Conservation (phyloP, 2,888 invertebrate species). For the Orthosia incerta region DNA sequence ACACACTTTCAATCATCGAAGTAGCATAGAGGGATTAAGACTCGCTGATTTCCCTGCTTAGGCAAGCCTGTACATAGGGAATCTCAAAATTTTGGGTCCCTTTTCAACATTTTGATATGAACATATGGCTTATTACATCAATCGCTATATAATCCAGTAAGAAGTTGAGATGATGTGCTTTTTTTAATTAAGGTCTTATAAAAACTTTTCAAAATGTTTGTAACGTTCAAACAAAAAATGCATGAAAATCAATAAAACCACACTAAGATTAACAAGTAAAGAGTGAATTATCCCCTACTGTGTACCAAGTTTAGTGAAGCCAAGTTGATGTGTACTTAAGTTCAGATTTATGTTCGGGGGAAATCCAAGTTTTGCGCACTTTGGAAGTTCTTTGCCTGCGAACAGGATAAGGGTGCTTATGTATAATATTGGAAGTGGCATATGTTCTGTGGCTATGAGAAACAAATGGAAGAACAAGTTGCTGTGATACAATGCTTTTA, state of each 20-base stretch:
- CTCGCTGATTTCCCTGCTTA: too few relatives aligned
- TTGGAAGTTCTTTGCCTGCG: slow-evolving; percentile 42
- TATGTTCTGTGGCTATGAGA: slow-evolving; percentile 39
- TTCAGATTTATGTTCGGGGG: slow-evolving; percentile 60
- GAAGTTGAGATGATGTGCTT: too few relatives aligned
- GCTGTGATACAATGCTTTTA: slow-evolving; percentile 2
- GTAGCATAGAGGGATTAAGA: too few relatives aligned
- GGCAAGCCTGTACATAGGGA: too few relatives aligned
- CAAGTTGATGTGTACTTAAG: slow-evolving; percentile 59
- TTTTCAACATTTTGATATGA: too few relatives aligned
- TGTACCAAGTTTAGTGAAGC: slow-evolving; percentile 44
- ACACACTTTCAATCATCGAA: too few relatives aligned
- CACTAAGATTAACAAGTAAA: slow-evolving; percentile 28
- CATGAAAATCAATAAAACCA: slow-evolving; percentile 16
- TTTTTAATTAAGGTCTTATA: too few relatives aligned
- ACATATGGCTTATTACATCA: too few relatives aligned
- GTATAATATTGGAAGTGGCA: slow-evolving; percentile 50
- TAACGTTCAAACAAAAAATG: neutral
- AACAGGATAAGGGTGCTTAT: slow-evolving; percentile 37
- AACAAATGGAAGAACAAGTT: slow-evolving; percentile 45
- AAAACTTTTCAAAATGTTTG: neutral
- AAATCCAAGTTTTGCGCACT: slow-evolving; percentile 61
- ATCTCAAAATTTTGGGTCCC: too few relatives aligned
- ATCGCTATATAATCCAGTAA: too few relatives aligned
- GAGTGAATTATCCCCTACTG: slow-evolving; percentile 24